phyloP scores from a whole-genome alignment of 2,888 invertebrate genomes.

The Pheosia gnoma region DNA sequence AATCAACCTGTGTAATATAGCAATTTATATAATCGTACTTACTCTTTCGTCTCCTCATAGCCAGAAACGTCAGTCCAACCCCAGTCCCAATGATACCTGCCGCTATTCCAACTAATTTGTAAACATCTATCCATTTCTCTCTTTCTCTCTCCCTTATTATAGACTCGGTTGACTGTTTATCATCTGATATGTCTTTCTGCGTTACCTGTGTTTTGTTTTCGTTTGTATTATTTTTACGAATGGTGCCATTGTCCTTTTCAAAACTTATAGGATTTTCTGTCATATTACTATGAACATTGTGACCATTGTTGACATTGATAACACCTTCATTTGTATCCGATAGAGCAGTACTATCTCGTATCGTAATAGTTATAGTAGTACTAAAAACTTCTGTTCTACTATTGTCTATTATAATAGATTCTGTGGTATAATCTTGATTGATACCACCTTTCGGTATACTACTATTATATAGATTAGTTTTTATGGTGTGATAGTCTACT shows the following conservation, averaged over 20 bases:
- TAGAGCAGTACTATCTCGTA: background rate
- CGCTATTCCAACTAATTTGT: background rate
- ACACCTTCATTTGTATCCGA: too few relatives aligned
- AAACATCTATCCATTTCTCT: background rate
- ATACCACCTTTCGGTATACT: too few relatives aligned
- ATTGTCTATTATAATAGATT: too few relatives aligned
- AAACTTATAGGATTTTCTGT: too few relatives aligned
- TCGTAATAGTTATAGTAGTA: background rate
- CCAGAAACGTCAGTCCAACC: background rate
- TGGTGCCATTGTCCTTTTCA: too few relatives aligned
- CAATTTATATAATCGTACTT: background rate
- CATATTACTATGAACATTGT: too few relatives aligned
- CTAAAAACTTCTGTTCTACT: background rate
- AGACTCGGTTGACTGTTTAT: background rate
- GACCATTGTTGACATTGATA: too few relatives aligned
- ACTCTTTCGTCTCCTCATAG: background rate
- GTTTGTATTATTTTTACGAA: background rate
- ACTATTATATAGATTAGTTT: too few relatives aligned
- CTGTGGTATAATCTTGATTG: too few relatives aligned
- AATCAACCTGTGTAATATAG: too few relatives aligned
- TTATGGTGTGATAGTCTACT: too few relatives aligned
- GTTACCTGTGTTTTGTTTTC: background rate
- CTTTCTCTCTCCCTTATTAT: background rate
- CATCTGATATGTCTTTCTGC: background rate
- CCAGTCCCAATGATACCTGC: background rate